Percentiles rank a stretch among this genome's conserved stretches.
Conservation (phyloP, 2,888 invertebrate species). For the Orthosia cruda region DNA sequence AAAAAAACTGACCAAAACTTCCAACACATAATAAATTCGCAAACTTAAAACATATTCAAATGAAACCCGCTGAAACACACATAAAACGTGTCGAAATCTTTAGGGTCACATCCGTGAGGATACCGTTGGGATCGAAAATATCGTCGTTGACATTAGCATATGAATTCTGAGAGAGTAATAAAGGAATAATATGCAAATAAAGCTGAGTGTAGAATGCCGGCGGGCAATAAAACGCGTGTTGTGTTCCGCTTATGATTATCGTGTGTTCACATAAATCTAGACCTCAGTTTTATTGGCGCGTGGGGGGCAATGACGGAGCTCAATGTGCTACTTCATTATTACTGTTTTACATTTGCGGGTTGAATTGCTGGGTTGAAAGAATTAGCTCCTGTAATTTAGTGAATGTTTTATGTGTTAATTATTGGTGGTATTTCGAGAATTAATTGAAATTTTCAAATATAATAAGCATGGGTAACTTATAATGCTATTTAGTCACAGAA, state of each 20-base stretch:
- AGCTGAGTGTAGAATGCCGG: constrained; percentile 75
- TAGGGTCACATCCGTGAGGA: constrained; percentile 76
- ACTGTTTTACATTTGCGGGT: constrained; percentile 59
- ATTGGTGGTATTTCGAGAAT: neutral
- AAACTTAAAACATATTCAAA: constrained; percentile 73
- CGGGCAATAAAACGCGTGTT: constrained; percentile 76
- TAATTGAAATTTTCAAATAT: neutral
- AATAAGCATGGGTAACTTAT: too few species aligned
- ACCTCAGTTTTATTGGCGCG: constrained; percentile 66
- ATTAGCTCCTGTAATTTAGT: constrained; percentile 26
- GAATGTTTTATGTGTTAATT: constrained; percentile 31
- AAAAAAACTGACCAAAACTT: constrained; percentile 54
- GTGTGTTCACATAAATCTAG: constrained; percentile 71
- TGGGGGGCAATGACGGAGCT: constrained; percentile 59
- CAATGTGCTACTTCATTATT: constrained; percentile 57
- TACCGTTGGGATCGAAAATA: constrained; percentile 82
- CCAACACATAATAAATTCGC: constrained; percentile 64
- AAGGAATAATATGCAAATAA: constrained; percentile 90
- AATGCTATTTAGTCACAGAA: too few species aligned
- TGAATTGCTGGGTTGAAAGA: constrained; percentile 37
- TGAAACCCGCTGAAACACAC: constrained; percentile 69
- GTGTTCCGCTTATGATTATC: constrained; percentile 77
- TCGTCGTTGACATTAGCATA: constrained; percentile 84
- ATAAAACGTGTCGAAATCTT: constrained; percentile 78
- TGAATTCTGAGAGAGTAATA: constrained; percentile 88